Conservation (phyloP, 2,113 vertebrate genomes). For the Pterocles orientalis region DNA sequence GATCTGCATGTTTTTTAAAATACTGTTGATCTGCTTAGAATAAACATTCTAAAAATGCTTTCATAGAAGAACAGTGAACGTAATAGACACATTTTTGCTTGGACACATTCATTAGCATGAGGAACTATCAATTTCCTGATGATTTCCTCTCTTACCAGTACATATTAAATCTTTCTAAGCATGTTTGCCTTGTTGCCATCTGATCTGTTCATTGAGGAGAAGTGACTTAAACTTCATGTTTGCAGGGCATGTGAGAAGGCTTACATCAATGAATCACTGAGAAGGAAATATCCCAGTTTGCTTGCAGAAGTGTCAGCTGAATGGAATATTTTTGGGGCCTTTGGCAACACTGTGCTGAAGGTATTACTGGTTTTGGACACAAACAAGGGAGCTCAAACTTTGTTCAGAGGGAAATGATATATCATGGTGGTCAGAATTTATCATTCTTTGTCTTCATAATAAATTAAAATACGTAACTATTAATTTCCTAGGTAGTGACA, state of each 20-base stretch:
- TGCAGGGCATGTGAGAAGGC: background rate
- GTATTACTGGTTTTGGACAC: background rate
- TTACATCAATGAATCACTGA: background rate
- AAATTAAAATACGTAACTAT: background rate
- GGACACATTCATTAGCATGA: background rate
- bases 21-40: background rate
- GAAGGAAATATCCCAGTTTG: background rate
- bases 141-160: background rate
- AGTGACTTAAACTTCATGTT: background rate
- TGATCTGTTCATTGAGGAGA: background rate
- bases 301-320: background rate
- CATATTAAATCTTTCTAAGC: background rate
- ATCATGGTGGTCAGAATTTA: background rate
- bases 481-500: background rate
- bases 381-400: background rate
- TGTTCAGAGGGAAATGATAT: background rate
- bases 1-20: background rate
- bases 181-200: background rate
- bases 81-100: background rate
- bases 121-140: background rate
- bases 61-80: background rate
- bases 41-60: conserved; percentile 28
- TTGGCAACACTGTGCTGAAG: background rate
- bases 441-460: background rate
- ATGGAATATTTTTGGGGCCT: background rate